Percentiles rank a stretch among this genome's conserved stretches.
phyloP scores from a whole-genome alignment of 2,113 vertebrate species.

The Poecile atricapillus region DNA sequence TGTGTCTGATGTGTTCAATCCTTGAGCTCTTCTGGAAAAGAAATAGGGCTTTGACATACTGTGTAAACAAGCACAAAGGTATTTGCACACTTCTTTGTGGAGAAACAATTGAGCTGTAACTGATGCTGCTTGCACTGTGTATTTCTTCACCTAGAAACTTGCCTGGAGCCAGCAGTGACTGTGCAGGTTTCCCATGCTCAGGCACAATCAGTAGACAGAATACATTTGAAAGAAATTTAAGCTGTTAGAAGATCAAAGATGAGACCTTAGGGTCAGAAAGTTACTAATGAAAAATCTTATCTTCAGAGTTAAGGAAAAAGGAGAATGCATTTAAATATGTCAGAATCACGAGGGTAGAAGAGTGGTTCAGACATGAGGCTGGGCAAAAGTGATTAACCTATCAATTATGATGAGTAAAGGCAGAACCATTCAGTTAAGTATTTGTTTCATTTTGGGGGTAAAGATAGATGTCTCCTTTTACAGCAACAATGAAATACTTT shows the following conservation, averaged over 20 bases:
- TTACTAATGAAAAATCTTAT: neutral
- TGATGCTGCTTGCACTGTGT: neutral
- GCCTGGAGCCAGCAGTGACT: neutral
- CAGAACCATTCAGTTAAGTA: neutral
- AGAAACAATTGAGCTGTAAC: slow-evolving; percentile 48
- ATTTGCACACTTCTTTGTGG: slow-evolving; percentile 27
- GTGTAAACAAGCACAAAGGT: slow-evolving; percentile 6
- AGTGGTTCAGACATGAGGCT: neutral
- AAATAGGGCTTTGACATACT: neutral
- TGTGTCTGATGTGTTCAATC: neutral
- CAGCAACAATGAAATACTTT: neutral
- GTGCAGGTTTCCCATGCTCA: neutral
- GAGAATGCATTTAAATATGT: neutral
- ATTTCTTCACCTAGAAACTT: slow-evolving; percentile 5
- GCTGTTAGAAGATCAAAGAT: neutral
- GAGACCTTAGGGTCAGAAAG: neutral
- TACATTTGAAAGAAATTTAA: neutral
- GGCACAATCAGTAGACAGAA: neutral
- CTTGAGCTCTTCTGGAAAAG: neutral
- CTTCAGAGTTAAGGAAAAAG: neutral
- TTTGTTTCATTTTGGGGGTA: neutral
- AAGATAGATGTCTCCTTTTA: neutral
- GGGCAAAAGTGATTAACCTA: neutral
- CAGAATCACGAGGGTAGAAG: neutral
- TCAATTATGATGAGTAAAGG: neutral